Evolutionary conservation across 2,113 vertebrate species (phyloP).

Genomic region (Lagenorhynchus albirostris): DNA sequence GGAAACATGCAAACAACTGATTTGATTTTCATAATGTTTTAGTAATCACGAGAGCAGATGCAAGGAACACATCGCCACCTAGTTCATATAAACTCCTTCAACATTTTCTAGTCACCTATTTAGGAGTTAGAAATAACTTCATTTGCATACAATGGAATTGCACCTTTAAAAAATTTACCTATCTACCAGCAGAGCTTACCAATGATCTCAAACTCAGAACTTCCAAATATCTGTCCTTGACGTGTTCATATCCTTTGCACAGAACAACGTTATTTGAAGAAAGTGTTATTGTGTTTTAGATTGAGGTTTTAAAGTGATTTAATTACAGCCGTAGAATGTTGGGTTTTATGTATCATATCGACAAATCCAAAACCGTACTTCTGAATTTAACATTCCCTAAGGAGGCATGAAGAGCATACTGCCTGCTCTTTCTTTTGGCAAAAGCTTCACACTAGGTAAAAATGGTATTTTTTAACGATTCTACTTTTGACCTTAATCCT

Average conservation of each 20-base stretch:
- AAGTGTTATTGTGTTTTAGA: conserved; percentile 15
- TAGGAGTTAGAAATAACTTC: conserved; percentile 9
- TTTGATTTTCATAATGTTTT: conserved; percentile 2
- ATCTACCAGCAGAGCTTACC: background rate
- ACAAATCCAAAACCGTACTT: conserved; percentile 47
- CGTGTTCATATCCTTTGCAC: background rate
- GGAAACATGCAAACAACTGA: background rate
- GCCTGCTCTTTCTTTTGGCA: conserved; percentile 47
- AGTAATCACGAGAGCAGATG: background rate
- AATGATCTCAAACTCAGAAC: background rate
- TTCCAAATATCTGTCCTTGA: background rate
- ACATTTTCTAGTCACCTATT: background rate
- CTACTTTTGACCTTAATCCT: conserved; percentile 63
- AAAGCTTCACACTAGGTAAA: conserved; percentile 37
- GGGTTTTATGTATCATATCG: conserved; percentile 27
- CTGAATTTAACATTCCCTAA: conserved; percentile 35
- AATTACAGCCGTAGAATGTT: conserved; percentile 19
- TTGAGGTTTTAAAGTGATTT: conserved; percentile 45
- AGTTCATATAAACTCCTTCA: background rate
- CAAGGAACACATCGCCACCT: background rate
- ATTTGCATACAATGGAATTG: conserved; percentile 27
- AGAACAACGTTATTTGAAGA: background rate
- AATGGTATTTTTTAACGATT: conserved; percentile 57
- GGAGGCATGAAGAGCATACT: conserved; percentile 11
- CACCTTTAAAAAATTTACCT: background rate